A percentile compares a stretch with the other conserved stretches of the same genome.
These are phyloP conservation scores for Syngnathus rostellatus DNA, from an alignment of 2,797 vertebrate species.

Conservation along the genomic window DNA sequence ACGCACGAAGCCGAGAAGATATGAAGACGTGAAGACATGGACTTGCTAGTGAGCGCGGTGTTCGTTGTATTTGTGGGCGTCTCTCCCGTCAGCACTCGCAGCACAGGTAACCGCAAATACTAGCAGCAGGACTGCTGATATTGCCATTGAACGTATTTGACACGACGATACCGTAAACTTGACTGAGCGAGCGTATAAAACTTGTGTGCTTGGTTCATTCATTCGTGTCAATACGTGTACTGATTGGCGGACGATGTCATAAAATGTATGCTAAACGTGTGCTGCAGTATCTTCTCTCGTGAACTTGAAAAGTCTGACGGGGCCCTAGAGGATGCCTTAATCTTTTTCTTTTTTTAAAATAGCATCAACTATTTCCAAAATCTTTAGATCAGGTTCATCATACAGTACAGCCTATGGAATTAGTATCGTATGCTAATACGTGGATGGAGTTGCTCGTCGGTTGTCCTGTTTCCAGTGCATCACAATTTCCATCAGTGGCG, in stretches of 20 bases:
- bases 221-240: background rate
- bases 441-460: too few species aligned
- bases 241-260: background rate
- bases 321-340: background rate
- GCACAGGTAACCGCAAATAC: background rate
- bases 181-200: background rate
- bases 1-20: slow-evolving; percentile 21
- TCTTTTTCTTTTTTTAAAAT: background rate
- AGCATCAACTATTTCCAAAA: background rate
- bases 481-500: background rate
- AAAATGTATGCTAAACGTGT: background rate
- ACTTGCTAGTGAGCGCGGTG: slow-evolving; percentile 22
- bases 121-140: background rate
- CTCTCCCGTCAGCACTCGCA: slow-evolving; percentile 18
- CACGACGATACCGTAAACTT: background rate
- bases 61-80: slow-evolving; percentile 28
- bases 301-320: background rate
- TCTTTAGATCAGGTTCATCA: background rate
- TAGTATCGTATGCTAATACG: too few species aligned
- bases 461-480: background rate
- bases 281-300: background rate
- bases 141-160: background rate
- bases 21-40: slow-evolving; percentile 26
- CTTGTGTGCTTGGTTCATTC: background rate
- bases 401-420: too few species aligned